Evolutionary conservation across 2,113 vertebrate genomes (phyloP), one percentile per base, ranked within the genome.

Genomic region (Spizaetus ornatus): DNA sequence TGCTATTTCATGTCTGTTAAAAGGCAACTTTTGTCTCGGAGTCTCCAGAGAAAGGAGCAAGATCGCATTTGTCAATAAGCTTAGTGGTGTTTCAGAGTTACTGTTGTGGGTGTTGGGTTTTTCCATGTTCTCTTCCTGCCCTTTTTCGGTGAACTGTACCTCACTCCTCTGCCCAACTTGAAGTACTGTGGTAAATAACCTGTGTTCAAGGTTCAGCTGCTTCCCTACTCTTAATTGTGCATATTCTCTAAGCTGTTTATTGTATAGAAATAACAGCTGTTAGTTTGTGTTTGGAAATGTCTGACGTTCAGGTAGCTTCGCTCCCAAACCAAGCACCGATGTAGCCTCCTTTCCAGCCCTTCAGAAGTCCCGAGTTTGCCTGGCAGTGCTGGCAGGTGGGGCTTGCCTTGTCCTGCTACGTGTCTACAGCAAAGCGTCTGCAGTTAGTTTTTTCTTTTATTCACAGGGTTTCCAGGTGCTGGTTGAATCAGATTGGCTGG

Each of bases 401-500:
- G 3, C 48, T 73, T 27, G 72, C 73, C 59, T 69, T 40, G 34
- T 93, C 67, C 69, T 69, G 45, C 62, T 55, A 0, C 0, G 0
- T 52, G 62, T 65, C 76, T 36, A 11, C 45, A 52, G 40, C 53
- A 27, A 48, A 62, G 27, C 15, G 8, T 45, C 82, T 91, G 47
- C 70, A 91, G 19, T 21, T 63, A 7, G 3, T 10, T 45, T 47
- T 22, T 55, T 36, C 13, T 81, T 89, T 13, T 86, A 25, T 84
- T 72, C 52, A 29, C 97, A 99, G 99, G 99, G 99, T 59, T 99
- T 99, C 93, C 99, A 99, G 98, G 98, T 99, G 85, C 98, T 99
- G 8, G 99, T 99, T 36, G 99, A 99, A 97, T 99, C 99, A 0
- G 99, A 99, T 59, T 99, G 99, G 99, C 97, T 99, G 96, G 99